Evolutionary conservation across 1,140 invertebrate species (phyloP).

Genomic region (Heliothis virescens): DNA sequence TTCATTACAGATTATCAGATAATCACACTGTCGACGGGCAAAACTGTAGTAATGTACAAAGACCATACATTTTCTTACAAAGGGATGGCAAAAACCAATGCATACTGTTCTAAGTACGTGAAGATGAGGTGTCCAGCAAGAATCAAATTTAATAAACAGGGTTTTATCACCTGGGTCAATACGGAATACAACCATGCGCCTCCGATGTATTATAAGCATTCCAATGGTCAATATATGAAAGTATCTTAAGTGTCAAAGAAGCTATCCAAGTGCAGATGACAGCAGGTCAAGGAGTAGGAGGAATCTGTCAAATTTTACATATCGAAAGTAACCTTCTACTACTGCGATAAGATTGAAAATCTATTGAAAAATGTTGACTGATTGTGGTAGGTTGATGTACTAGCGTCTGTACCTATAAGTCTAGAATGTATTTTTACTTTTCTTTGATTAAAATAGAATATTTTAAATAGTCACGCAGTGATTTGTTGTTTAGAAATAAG

Average conservation of each 20-base stretch:
- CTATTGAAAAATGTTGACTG: too few species aligned
- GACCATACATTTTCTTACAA: conserved; percentile 6
- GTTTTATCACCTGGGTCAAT: neutral
- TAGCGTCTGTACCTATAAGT: too few species aligned
- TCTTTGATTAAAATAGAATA: too few species aligned
- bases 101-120: conserved; percentile 13
- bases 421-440: too few species aligned
- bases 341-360: too few species aligned
- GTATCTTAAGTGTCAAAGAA: neutral
- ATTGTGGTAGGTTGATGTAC: too few species aligned
- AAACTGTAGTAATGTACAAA: conserved; percentile 10
- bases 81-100: neutral
- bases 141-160: neutral
- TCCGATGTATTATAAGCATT: neutral
- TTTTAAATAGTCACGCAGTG: too few species aligned
- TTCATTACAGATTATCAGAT: conserved; percentile 2
- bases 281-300: too few species aligned
- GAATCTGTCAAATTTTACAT: too few species aligned
- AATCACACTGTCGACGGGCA: neutral
- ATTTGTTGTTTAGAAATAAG: too few species aligned
- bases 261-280: too few species aligned
- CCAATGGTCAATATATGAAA: conserved; percentile 13
- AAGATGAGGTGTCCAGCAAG: neutral
- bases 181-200: conserved; percentile 36
- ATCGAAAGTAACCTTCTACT: too few species aligned